Evolutionary conservation across 2,113 vertebrate species (phyloP).

Genomic region (Illadopsis cleaveri): DNA sequence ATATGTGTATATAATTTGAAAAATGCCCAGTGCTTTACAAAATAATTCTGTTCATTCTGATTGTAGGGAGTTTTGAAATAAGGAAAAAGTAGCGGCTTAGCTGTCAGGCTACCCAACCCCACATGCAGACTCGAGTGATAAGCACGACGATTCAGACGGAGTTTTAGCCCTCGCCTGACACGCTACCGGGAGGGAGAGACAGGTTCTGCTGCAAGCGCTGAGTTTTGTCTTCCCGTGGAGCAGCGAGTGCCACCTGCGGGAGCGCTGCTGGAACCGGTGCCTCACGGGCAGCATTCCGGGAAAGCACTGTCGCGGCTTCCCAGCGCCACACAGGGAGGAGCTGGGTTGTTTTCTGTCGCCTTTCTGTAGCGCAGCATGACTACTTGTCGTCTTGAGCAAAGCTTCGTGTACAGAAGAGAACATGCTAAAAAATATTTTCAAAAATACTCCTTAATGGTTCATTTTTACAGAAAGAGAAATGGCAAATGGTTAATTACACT

Average conservation of each 20-base stretch:
- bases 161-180: not conserved
- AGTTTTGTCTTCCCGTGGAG: not conserved
- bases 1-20: not conserved
- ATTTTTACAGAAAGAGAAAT: not conserved
- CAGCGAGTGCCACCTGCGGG: slow-evolving; percentile 36
- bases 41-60: not conserved
- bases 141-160: not conserved
- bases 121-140: not conserved
- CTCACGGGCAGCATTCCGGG: fast-evolving
- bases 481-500: not conserved
- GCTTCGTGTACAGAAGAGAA: fast-evolving
- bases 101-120: not conserved
- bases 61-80: not conserved
- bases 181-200: not conserved
- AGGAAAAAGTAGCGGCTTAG: not conserved
- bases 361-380: not conserved
- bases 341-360: not conserved
- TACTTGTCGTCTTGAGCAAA: fast-evolving
- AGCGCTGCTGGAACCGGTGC: not conserved
- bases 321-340: fast-evolving
- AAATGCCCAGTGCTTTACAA: not conserved
- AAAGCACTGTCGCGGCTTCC: fast-evolving
- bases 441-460: not conserved
- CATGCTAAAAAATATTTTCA: not conserved
- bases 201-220: not conserved